Evolutionary conservation across 2,797 vertebrate genomes (phyloP).

Genomic region (Leptodactylus fallax): DNA sequence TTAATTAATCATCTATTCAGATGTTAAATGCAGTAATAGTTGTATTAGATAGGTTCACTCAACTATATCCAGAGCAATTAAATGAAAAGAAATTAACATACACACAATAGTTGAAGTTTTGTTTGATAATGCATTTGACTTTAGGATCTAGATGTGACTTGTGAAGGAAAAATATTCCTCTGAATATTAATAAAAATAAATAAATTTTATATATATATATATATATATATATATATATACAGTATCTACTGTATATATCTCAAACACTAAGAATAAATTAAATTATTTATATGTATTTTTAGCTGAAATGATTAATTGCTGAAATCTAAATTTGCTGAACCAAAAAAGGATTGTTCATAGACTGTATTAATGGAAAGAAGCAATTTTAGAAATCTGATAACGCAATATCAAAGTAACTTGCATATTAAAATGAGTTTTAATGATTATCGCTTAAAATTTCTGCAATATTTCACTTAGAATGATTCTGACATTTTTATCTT

Average conservation of each 20-base stretch:
- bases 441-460: conserved; percentile 49
- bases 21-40: conserved; percentile 37
- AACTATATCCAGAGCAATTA: conserved; percentile 53
- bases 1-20: conserved; percentile 41
- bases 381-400: conserved; percentile 63
- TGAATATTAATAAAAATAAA: background rate
- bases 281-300: conserved; percentile 40
- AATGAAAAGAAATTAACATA: conserved; percentile 53
- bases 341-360: conserved; percentile 63
- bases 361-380: conserved; percentile 62
- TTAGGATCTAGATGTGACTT: conserved; percentile 21
- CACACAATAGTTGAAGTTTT: conserved; percentile 18
- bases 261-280: background rate
- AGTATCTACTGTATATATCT: background rate
- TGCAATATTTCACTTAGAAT: conserved; percentile 26
- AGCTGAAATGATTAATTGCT: conserved; percentile 62
- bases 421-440: conserved; percentile 56
- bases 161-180: conserved; percentile 1
- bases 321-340: conserved; percentile 64
- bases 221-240: no score
- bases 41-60: conserved; percentile 37
- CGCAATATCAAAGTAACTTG: conserved; percentile 62
- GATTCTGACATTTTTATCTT: conserved; percentile 20
- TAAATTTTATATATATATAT: no score
- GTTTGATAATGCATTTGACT: conserved; percentile 20